Evolutionary conservation across 1,140 invertebrate species (phyloP), one percentile per base, ranked within the genome.

Genomic region (Zaprionus inermis): DNA sequence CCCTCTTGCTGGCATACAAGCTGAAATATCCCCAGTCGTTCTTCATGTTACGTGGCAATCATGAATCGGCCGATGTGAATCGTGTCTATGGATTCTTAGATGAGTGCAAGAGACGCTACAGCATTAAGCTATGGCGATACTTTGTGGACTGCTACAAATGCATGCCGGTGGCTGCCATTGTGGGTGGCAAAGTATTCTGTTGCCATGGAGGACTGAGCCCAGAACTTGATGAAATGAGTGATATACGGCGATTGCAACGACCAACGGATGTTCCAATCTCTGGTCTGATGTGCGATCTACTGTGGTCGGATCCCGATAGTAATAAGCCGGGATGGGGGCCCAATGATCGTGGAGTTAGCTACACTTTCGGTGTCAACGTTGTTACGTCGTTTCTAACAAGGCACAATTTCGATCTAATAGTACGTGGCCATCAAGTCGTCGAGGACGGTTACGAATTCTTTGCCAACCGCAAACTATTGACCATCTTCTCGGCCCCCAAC

Each of bases 81-180:
- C 63, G 64, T 1, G 44, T 67, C 3, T 72, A 72, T 5, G 70
- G 70, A 14, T 72, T 72, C 30, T 68, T 38, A 16, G 70, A 72
- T 32, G 70, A 72, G 20, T 72, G 70, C 56, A 72, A 72, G 64
- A 55, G 70, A 24, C 70, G 70, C n/a, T 72, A 72, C 10, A 67
- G 24, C 49, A 12, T 55, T 1, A 67, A 68, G 10, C 49, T 72
- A 0, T 72, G 70, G 70, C 63, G 38, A 5, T 7, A n/a, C 36
- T 72, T 72, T 55, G 64, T 67, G 9, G 70, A 72, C 14, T 72
- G 70, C 46, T 72, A 67, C 22, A 67, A 67, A 12, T 72, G 70
- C 12, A 54, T 72, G 70, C 70, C 70, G 0, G 64, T 72, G 56
- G 70, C 70, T 0, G 70, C 70, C 3, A 72, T 72, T 34, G 56